Percentiles rank a stretch among this genome's conserved stretches.
phyloP scores from a whole-genome alignment of 2,797 vertebrate genomes.

The Apodemus agrarius region DNA sequence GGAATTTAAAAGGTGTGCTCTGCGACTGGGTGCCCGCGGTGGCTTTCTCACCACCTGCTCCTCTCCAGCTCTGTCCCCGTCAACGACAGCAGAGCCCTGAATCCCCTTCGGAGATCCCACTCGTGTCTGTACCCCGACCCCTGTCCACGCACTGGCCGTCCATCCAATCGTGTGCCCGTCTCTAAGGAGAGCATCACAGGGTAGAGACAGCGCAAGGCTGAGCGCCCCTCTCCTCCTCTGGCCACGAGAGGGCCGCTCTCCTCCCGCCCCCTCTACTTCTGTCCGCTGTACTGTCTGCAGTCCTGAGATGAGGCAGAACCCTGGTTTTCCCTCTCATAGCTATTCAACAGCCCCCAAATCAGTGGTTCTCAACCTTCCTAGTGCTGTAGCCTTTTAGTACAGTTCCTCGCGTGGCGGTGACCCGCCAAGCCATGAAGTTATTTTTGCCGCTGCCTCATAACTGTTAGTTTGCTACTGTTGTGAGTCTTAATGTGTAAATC shows the following conservation, averaged over 20 bases:
- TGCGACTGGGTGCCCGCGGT: background rate
- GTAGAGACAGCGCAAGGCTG: background rate
- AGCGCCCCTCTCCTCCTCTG: background rate
- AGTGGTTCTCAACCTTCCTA: background rate
- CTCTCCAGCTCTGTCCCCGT: background rate
- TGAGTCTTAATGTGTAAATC: background rate
- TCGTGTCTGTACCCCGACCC: background rate
- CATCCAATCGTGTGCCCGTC: background rate
- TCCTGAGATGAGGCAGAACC: background rate
- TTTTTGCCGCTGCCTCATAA: background rate
- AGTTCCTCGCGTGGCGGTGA: background rate
- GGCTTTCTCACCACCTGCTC: background rate
- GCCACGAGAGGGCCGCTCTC: background rate
- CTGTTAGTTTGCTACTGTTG: background rate
- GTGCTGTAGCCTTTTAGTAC: background rate
- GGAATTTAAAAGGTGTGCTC: background rate
- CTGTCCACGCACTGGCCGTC: background rate
- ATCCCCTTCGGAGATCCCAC: background rate
- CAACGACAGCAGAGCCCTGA: background rate
- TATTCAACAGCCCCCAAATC: background rate
- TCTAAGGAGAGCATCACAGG: background rate
- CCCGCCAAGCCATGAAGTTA: background rate
- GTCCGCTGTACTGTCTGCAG: background rate
- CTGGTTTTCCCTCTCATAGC: background rate
- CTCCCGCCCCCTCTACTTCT: background rate